phyloP scores from a whole-genome alignment of 2,797 vertebrate species.

The Eulemur albifrons region DNA sequence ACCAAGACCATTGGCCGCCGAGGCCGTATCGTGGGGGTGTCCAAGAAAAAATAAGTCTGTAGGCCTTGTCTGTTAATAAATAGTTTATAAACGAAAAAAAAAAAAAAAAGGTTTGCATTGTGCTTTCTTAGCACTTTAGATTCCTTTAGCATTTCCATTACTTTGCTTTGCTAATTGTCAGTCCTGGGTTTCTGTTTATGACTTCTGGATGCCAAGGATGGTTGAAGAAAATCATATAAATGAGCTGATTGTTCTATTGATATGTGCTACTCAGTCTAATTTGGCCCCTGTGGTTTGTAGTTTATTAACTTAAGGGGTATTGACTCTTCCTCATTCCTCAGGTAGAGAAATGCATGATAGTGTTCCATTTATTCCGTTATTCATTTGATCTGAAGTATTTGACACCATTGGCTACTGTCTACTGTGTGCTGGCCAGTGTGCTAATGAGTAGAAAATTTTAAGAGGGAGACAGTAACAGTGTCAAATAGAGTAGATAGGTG shows the following conservation, averaged over 20 bases:
- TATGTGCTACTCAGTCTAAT: not conserved
- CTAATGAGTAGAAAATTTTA: not conserved
- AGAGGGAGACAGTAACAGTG: not conserved
- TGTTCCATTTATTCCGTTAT: not conserved
- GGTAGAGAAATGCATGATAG: not conserved
- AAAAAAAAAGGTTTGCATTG: no score
- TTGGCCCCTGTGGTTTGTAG: not conserved
- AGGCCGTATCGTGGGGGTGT: slow-evolving; percentile 95
- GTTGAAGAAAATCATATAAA: not conserved
- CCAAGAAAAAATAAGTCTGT: slow-evolving; percentile 94
- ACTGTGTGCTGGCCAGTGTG: not conserved
- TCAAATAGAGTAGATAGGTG: not conserved
- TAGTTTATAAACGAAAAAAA: slow-evolving; percentile 72
- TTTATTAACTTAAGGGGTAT: not conserved
- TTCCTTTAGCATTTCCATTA: not conserved
- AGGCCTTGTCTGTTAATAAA: slow-evolving; percentile 73
- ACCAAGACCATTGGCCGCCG: slow-evolving; percentile 96
- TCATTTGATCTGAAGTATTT: slow-evolving; percentile 17
- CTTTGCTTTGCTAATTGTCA: not conserved
- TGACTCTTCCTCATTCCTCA: not conserved
- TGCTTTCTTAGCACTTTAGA: no score
- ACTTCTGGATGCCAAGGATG: not conserved
- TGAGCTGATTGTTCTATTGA: not conserved
- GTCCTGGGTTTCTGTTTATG: slow-evolving; percentile 4
- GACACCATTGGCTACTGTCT: not conserved